A percentile compares a stretch with the other conserved stretches of the same genome.
Evolutionary conservation across 2,113 vertebrate species (phyloP).

Genomic region (Halichoerus grypus): DNA sequence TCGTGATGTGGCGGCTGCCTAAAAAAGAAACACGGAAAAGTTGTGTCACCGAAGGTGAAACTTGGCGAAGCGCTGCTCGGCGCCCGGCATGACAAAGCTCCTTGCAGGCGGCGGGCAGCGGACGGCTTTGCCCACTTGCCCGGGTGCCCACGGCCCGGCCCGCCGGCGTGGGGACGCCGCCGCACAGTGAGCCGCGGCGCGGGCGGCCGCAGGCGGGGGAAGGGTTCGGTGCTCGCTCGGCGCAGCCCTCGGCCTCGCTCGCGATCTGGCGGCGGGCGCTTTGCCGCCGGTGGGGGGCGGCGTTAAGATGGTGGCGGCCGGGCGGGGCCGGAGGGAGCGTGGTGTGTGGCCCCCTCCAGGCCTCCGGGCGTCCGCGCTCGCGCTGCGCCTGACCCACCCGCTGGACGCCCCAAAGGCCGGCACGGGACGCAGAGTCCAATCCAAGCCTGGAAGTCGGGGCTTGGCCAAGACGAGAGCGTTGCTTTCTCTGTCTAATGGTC

Average conservation of each 20-base stretch:
- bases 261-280: neutral
- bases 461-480: neutral
- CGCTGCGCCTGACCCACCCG: neutral
- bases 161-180: neutral
- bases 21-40: slow-evolving; percentile 66
- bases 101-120: neutral
- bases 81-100: slow-evolving; percentile 68
- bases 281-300: neutral
- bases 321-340: neutral
- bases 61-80: slow-evolving; percentile 57
- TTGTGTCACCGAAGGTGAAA: slow-evolving; percentile 76
- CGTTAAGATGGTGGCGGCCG: neutral
- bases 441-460: slow-evolving; percentile 24
- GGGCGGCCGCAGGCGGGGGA: neutral
- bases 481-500: slow-evolving; percentile 27
- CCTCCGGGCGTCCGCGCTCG: neutral
- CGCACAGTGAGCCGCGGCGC: neutral
- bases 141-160: neutral
- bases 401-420: neutral
- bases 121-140: neutral
- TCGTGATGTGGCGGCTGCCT: slow-evolving; percentile 72
- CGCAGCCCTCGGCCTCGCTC: neutral
- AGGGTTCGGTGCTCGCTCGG: neutral
- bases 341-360: neutral
- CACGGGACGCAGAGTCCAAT: neutral